Percentiles rank a stretch among this genome's conserved stretches.
Evolutionary conservation across 2,797 vertebrate genomes (phyloP).

Genomic region (Urophycis tenuis): DNA sequence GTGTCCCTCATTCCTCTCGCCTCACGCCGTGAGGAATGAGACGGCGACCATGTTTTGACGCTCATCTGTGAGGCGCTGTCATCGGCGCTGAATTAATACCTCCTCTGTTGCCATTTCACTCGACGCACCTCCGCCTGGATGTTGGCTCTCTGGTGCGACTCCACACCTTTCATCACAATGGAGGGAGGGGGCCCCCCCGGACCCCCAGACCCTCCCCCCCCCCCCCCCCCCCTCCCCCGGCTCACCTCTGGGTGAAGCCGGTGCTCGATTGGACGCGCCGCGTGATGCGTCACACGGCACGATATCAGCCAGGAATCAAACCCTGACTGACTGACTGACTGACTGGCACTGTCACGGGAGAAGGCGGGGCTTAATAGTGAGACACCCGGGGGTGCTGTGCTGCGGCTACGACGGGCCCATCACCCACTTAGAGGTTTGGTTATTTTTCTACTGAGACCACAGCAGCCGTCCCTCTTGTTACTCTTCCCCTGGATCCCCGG

Average conservation of each 20-base stretch:
- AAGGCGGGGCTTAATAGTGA: too few relatives aligned
- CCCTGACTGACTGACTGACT: conserved; percentile 12
- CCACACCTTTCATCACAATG: conserved; percentile 34
- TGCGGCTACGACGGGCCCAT: background rate
- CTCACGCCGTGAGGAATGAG: conserved; percentile 52
- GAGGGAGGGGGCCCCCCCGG: background rate
- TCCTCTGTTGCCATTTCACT: conserved; percentile 53
- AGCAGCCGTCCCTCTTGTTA: conserved; percentile 36
- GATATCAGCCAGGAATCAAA: conserved; percentile 47
- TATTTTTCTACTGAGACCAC: conserved; percentile 49
- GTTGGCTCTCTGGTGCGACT: conserved; percentile 21
- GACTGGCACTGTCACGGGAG: too few relatives aligned
- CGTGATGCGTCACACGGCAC: conserved; percentile 22
- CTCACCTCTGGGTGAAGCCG: background rate
- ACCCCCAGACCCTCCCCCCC: too few relatives aligned
- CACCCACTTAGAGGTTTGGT: conserved; percentile 40
- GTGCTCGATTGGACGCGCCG: conserved; percentile 6
- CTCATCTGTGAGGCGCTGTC: conserved; percentile 48
- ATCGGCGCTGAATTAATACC: conserved; percentile 57
- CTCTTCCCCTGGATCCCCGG: conserved; percentile 23
- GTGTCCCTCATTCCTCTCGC: conserved; percentile 44
- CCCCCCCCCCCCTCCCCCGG: too few relatives aligned
- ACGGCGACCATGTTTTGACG: conserved; percentile 50
- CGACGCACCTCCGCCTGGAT: conserved; percentile 24
- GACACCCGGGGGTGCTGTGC: too few relatives aligned